phyloP scores from a whole-genome alignment of 2,113 vertebrate species.

The Shinisaurus crocodilurus region DNA sequence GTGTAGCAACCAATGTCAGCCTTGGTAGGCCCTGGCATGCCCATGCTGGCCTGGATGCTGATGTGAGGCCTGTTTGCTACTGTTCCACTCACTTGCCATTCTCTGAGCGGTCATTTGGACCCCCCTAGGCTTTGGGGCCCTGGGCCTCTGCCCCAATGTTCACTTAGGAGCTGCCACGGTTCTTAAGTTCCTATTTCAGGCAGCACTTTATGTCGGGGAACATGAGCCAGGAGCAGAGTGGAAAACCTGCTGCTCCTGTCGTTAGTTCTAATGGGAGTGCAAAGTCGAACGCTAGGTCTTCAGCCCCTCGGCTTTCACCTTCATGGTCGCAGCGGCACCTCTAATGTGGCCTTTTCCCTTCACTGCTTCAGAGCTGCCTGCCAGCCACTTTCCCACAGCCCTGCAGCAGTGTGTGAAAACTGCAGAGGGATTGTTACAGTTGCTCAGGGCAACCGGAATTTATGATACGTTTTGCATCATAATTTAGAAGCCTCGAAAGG shows the following conservation, averaged over 20 bases:
- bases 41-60: no score
- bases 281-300: not conserved
- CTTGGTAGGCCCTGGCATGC: no score
- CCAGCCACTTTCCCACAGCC: not conserved
- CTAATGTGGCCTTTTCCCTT: not conserved
- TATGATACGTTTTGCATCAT: constrained; percentile 35
- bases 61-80: no score
- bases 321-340: not conserved
- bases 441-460: constrained; percentile 26
- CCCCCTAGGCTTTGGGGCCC: no score
- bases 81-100: no score
- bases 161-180: not conserved
- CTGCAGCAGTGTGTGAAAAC: not conserved
- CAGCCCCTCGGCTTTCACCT: not conserved
- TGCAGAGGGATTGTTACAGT: constrained; percentile 38
- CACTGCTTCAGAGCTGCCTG: not conserved
- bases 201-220: not conserved
- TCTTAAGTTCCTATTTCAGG: not conserved
- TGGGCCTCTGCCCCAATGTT: no score
- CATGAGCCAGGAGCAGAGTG: not conserved
- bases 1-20: no score
- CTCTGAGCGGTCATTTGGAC: no score
- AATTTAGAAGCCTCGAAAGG: not conserved
- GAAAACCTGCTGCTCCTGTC: not conserved
- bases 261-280: not conserved